Evolutionary conservation across 1,140 invertebrate genomes (phyloP), one percentile per base, ranked within the genome.

Genomic region (Musca vetustissima): DNA sequence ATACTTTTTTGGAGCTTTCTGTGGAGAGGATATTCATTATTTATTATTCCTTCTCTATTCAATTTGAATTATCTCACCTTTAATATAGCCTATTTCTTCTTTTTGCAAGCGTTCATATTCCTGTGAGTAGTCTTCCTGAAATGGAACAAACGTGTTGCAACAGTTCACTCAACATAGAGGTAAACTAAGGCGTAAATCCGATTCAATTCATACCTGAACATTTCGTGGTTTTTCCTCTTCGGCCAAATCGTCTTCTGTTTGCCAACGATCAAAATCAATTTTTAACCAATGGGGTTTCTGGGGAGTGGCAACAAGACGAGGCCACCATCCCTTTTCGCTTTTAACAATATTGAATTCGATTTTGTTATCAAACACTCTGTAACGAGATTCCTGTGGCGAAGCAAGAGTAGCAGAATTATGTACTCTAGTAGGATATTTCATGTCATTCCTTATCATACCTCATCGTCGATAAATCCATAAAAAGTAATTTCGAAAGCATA

Each of bases 221-320:
- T 92, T 87, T 21, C 90, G 85, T 7, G 86, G 85, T 66, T 89
- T 85, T 49, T 90, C 88, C 61, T 88, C 86, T 47, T 88, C 83
- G 48, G 86, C 84, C 65, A 88, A 88, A 36, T 88, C 86, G 52
- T 89, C 89, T 71, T 91, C 89, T 57, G 88, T 88, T 81, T 87
- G 89, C 89, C 93, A 94, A 52, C 90, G 86, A 79, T 95, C 93
- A 86, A 95, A 95, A 85, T 95, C 93, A 74, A 95, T 90, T 85
- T 96, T 97, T 2, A 98, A 83, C 95, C 95, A 98, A 0, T 89
- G 88, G 2, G 92, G 92, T 79, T 96, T 97, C 74, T 91, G 88
- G 15, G 89, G 89, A 69, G 91, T 86, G 59, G 88, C 86, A 6
- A 89, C 92, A 25, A 97, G 81, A 67, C 94, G 83, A 2, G 93